A percentile compares a stretch with the other conserved stretches of the same genome.
phyloP scores from a whole-genome alignment of 2,888 invertebrate species.

The Emmelina monodactyla region DNA sequence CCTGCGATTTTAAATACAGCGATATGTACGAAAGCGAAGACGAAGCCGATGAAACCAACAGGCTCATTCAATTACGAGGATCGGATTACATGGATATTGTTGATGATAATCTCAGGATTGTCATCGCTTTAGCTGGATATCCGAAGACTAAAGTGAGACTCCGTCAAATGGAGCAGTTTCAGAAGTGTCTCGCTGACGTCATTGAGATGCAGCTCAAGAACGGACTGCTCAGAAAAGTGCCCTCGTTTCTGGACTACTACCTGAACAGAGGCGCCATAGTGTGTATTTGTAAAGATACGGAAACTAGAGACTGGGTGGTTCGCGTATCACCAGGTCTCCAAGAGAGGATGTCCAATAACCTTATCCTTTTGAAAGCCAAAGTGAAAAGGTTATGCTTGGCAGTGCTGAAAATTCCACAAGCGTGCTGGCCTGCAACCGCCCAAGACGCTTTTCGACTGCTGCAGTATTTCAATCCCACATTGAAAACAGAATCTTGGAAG shows the following conservation, averaged over 20 bases:
- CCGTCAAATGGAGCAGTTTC: constrained; percentile 41
- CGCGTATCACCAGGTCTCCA: constrained; percentile 44
- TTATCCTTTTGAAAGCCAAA: constrained; percentile 39
- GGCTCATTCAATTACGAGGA: constrained; percentile 38
- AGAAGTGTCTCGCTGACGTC: constrained; percentile 34
- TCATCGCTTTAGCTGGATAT: constrained; percentile 42
- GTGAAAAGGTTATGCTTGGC: constrained; percentile 47
- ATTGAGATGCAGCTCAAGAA: constrained; percentile 48
- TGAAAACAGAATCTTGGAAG: constrained; percentile 41
- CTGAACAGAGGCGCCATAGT: constrained; percentile 48
- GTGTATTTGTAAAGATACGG: constrained; percentile 44
- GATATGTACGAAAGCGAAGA: constrained; percentile 41
- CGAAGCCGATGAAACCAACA: constrained; percentile 40
- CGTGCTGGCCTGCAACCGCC: constrained; percentile 41
- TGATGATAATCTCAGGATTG: constrained; percentile 40
- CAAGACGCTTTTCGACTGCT: constrained; percentile 44
- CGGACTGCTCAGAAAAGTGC: constrained; percentile 35
- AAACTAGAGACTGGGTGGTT: constrained; percentile 48
- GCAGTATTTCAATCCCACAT: constrained; percentile 49
- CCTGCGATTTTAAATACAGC: constrained; percentile 33
- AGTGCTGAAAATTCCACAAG: constrained; percentile 36
- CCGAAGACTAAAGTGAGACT: constrained; percentile 47
- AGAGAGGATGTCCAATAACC: constrained; percentile 39
- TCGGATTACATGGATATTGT: constrained; percentile 45
- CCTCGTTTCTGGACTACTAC: constrained; percentile 46